Conservation (phyloP, 1,140 invertebrate genomes). For the Hyles euphorbiae region DNA sequence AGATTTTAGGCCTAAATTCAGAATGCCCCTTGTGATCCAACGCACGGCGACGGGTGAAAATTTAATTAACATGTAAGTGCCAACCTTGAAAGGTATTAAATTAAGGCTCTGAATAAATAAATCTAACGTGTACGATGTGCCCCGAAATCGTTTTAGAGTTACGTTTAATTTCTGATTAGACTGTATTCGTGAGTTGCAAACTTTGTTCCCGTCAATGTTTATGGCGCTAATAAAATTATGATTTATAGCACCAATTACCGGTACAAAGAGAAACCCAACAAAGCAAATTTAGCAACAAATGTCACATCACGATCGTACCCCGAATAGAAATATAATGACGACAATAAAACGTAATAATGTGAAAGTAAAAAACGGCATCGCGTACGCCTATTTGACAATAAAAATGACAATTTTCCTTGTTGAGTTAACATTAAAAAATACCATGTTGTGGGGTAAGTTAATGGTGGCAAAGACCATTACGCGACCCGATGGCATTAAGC, state of each 20-base stretch:
- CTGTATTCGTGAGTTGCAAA: too few species aligned
- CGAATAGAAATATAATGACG: slow-evolving; percentile 44
- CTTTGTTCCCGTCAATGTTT: too few species aligned
- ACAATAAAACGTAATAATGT: slow-evolving; percentile 55
- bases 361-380: slow-evolving; percentile 45
- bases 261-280: slow-evolving; percentile 13
- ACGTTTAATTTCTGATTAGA: too few species aligned
- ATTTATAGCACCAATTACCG: too few species aligned
- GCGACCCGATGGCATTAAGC: slow-evolving; percentile 47
- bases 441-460: slow-evolving; percentile 47
- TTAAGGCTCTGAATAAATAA: too few species aligned
- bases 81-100: too few species aligned
- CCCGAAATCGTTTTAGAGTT: too few species aligned
- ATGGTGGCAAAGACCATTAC: slow-evolving; percentile 60
- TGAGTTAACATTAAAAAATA: slow-evolving; percentile 60
- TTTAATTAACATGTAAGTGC: background rate
- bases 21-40: background rate
- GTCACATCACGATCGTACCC: slow-evolving; percentile 19
- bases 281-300: slow-evolving; percentile 27
- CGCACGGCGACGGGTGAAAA: slow-evolving; percentile 5
- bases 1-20: slow-evolving; percentile 27
- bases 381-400: slow-evolving; percentile 50
- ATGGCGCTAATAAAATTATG: too few species aligned
- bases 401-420: slow-evolving; percentile 52
- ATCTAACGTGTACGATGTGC: too few species aligned